Evolutionary conservation across 2,113 vertebrate genomes (phyloP).

Genomic region (Butorides virescens): DNA sequence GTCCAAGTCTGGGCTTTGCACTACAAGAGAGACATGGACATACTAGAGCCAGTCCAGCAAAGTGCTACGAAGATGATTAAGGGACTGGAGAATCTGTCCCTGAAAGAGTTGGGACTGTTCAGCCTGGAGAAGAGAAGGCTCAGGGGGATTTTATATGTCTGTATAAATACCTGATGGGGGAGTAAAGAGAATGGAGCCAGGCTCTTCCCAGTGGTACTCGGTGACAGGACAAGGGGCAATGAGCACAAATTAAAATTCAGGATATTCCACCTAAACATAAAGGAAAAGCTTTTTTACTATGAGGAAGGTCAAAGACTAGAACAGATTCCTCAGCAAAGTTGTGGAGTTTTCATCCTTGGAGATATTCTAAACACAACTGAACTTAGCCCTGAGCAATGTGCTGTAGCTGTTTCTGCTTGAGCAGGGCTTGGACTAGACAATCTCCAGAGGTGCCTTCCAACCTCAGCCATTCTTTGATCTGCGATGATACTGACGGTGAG

Average conservation of each 20-base stretch:
- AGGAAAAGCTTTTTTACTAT: neutral
- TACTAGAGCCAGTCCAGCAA: neutral
- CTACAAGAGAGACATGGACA: neutral
- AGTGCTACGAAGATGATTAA: neutral
- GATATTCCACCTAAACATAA: neutral
- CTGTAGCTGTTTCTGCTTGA: neutral
- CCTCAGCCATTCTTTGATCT: neutral
- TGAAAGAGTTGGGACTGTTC: neutral
- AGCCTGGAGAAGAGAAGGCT: neutral
- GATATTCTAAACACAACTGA: neutral
- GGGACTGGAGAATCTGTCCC: neutral
- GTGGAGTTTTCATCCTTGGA: neutral
- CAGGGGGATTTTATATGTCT: neutral
- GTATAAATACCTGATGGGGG: neutral
- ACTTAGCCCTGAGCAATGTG: too few relatives aligned
- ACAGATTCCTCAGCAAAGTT: neutral
- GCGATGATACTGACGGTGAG: fast-evolving
- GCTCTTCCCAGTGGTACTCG: neutral
- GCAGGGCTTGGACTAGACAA: fast-evolving
- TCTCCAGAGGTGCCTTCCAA: neutral
- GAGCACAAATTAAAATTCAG: neutral
- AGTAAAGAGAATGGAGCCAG: neutral
- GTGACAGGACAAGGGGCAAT: fast-evolving
- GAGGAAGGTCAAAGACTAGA: neutral
- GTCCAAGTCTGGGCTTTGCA: neutral